These are phyloP conservation scores for Candoia aspera DNA, from an alignment of 2,113 vertebrate genomes.

Conservation along the genomic window DNA sequence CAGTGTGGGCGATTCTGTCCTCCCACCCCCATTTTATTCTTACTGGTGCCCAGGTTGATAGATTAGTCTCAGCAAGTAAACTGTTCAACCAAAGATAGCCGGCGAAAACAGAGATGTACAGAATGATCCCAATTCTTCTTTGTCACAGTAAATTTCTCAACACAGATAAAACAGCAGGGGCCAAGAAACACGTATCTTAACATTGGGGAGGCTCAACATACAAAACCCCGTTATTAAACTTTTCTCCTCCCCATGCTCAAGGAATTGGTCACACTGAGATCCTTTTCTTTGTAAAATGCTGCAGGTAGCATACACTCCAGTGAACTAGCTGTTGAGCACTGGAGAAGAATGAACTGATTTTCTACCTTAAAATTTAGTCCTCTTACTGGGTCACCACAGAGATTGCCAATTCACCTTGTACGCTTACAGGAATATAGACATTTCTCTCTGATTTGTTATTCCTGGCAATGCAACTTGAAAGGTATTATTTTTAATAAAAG, in stretches of 20 bases:
- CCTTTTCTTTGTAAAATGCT: constrained; percentile 80
- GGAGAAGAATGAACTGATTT: constrained; percentile 76
- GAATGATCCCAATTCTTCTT: background rate
- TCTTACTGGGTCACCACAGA: constrained; percentile 82
- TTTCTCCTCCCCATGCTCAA: constrained; percentile 69
- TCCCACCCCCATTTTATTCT: background rate
- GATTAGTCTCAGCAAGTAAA: background rate
- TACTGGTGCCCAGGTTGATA: background rate
- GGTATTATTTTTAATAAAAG: constrained; percentile 84
- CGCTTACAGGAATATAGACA: constrained; percentile 88
- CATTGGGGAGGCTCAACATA: background rate
- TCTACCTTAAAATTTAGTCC: constrained; percentile 80
- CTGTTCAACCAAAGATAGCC: background rate
- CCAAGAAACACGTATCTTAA: background rate
- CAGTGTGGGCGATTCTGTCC: background rate
- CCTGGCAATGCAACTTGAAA: constrained; percentile 96
- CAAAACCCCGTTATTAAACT: constrained; percentile 67
- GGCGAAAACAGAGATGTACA: background rate
- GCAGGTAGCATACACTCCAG: constrained; percentile 81
- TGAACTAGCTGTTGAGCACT: constrained; percentile 91
- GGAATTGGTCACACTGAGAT: constrained; percentile 79
- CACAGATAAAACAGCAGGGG: background rate
- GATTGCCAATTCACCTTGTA: constrained; percentile 87
- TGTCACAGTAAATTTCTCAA: background rate
- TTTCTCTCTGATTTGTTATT: constrained; percentile 87